A percentile compares a stretch with the other conserved stretches of the same genome.
Evolutionary conservation across 2,797 vertebrate genomes (phyloP).

Genomic region (Scarus forsteni): DNA sequence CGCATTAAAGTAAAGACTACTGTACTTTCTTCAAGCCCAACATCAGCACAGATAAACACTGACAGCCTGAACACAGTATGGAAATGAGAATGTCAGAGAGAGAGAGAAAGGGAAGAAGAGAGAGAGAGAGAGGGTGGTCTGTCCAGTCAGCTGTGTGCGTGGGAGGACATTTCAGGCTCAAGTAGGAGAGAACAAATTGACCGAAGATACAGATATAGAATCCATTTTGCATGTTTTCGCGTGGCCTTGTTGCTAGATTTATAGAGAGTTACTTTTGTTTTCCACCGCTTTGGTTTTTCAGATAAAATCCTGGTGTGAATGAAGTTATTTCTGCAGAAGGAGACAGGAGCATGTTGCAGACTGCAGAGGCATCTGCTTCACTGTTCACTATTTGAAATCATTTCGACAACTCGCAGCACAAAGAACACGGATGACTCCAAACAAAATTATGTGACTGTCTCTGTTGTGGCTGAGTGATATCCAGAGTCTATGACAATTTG

Average conservation of each 20-base stretch:
- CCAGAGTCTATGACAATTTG: constrained; percentile 24
- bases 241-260: constrained; percentile 1
- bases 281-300: constrained; percentile 4
- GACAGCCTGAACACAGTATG: constrained; percentile 6
- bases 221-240: constrained; percentile 26
- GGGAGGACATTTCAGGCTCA: constrained; percentile 38
- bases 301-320: constrained; percentile 12
- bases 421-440: constrained; percentile 17
- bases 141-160: constrained; percentile 40
- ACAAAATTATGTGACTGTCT: constrained; percentile 24
- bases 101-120: background rate
- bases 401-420: background rate
- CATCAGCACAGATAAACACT: constrained; percentile 29
- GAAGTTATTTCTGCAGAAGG: constrained; percentile 3
- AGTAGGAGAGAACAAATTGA: constrained; percentile 47
- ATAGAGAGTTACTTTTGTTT: constrained; percentile 1
- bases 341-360: constrained; percentile 4
- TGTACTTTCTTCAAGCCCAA: constrained; percentile 20
- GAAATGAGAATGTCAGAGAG: background rate
- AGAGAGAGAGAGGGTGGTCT: constrained; percentile 6
- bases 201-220: constrained; percentile 44
- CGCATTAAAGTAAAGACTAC: background rate
- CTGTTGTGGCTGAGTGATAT: constrained; percentile 23
- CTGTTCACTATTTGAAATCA: constrained; percentile 7
- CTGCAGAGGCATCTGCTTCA: constrained; percentile 1